Evolutionary conservation across 2,888 invertebrate species (phyloP), one percentile per base, ranked within the genome.

Genomic region (Cephus pygmeus): DNA sequence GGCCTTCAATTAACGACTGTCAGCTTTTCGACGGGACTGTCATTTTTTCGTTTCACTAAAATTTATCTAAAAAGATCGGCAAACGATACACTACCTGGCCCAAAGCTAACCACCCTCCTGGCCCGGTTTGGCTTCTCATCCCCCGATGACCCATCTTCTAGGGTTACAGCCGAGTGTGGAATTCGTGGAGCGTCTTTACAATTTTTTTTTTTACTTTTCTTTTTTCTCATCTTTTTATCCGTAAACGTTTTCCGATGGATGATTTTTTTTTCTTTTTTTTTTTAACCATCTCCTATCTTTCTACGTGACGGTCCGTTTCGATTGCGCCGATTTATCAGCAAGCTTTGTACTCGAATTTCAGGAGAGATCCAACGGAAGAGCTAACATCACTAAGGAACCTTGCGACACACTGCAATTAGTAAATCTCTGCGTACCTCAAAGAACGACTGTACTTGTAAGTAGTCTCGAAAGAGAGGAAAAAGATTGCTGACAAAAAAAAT

Each of bases 391-490:
- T 83, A 85, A 85, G 81, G 88, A 90, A 83, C 84, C 83, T 84
- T 89, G 88, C 83, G 86, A 88, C 79, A 87, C 87, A 83, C 86
- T 90, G 77, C 90, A 88, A 85, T 90, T 90, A 88, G 86, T 88
- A 81, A 89, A 90, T 88, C 87, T 90, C 82, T 85, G 88, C 86
- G 88, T 87, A 78, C 89, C 89, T 80, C 84, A 86, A 83, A 87
- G 87, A 87, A 84, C 89, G 83, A 84, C 88, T 81, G 85, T 86
- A 82, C 86, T 88, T 83, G 90, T 90, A 90, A 90, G 90, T 90
- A 90, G 83, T 83, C 81, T 79, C 34, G 71, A 11, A 12, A 56
- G 56, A 23, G 56, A 23, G 56, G 23, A 40, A 23, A 56, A 23
- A 9, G 23, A 56, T 56, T 9, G 56, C 23, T 23, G 23, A 23